Evolutionary conservation across 2,113 vertebrate genomes (phyloP).

Genomic region (Candoia aspera): DNA sequence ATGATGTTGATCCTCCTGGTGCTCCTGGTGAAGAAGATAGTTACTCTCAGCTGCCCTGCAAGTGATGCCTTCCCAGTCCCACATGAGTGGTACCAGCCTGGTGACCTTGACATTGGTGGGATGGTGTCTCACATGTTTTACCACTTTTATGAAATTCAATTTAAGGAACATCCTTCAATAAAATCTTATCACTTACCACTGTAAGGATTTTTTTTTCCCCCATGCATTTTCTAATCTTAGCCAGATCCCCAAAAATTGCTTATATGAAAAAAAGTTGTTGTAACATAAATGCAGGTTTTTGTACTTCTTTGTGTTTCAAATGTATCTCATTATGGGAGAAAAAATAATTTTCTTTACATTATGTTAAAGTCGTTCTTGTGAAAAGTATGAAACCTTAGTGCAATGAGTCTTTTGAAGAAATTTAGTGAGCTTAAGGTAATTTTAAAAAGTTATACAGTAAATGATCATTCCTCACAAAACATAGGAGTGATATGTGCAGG

Average conservation of each 20-base stretch:
- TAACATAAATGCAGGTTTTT: not conserved
- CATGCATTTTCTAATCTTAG: not conserved
- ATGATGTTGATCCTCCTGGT: not conserved
- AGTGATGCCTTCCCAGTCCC: not conserved
- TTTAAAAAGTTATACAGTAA: not conserved
- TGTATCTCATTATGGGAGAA: not conserved
- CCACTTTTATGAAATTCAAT: not conserved
- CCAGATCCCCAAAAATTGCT: not conserved
- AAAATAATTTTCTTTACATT: not conserved
- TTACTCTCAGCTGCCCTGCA: not conserved
- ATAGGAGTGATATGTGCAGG: no score
- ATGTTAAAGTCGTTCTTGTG: not conserved
- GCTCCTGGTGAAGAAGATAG: not conserved
- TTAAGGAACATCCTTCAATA: not conserved
- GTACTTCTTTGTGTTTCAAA: not conserved
- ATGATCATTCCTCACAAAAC: no score
- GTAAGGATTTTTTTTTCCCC: not conserved
- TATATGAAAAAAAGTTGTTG: not conserved
- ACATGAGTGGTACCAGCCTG: not conserved
- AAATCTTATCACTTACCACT: not conserved
- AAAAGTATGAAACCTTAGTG: not conserved
- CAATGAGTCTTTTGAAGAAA: not conserved
- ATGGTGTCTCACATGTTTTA: not conserved
- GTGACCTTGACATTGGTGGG: not conserved
- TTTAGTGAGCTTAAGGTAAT: not conserved